phyloP scores from a whole-genome alignment of 2,113 vertebrate species.

The Phylloscopus whistleri region DNA sequence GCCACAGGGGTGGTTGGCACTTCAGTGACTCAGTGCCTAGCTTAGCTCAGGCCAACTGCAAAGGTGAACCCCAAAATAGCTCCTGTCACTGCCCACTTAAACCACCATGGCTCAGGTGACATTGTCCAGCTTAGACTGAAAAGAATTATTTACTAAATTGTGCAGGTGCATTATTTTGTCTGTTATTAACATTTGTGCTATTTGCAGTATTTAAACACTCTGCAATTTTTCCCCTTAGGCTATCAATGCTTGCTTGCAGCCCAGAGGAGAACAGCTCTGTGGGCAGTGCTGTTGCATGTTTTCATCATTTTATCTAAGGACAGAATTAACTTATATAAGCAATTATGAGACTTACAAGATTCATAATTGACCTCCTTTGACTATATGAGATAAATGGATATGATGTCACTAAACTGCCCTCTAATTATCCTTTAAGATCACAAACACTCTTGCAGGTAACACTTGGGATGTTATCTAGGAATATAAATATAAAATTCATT shows the following conservation, averaged over 20 bases:
- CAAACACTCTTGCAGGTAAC: not conserved
- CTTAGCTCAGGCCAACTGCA: rapidly evolving
- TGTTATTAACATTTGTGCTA: not conserved
- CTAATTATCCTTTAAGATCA: conserved; percentile 20
- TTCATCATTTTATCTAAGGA: not conserved
- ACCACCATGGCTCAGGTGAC: not conserved
- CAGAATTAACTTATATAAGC: not conserved
- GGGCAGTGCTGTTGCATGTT: not conserved
- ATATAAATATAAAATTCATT: conserved; percentile 15
- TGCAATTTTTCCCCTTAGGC: not conserved
- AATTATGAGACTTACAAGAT: not conserved
- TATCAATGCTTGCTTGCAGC: not conserved
- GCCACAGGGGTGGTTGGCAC: not conserved
- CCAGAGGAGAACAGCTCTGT: not conserved
- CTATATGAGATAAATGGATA: not conserved
- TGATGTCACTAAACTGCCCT: not conserved
- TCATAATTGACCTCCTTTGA: not conserved
- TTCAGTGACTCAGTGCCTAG: not conserved
- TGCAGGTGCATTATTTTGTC: not conserved
- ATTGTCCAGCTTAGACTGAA: not conserved
- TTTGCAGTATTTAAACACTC: not conserved
- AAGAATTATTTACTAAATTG: not conserved
- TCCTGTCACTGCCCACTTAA: not conserved
- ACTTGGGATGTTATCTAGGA: not conserved
- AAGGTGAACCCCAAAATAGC: not conserved